Conservation (phyloP, 2,797 vertebrate genomes). For the Heteromormyrus szaboi region DNA sequence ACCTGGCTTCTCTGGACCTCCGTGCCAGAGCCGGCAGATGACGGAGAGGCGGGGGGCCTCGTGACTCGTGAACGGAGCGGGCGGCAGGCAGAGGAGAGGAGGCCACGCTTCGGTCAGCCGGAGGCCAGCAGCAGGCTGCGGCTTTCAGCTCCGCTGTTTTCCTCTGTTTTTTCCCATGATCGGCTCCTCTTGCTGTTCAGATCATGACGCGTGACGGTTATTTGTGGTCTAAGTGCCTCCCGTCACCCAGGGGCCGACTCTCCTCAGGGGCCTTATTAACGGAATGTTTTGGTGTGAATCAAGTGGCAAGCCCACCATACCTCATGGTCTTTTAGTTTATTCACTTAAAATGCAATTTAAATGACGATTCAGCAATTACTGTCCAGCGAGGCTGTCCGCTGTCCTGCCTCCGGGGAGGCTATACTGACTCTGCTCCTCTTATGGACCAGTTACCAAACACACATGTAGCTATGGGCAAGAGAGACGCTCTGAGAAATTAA, state of each 20-base stretch:
- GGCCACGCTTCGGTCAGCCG: not conserved
- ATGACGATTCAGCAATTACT: not conserved
- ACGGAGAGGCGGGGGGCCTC: not conserved
- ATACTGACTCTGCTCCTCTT: not conserved
- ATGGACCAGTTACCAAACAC: not conserved
- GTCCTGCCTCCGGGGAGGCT: not conserved
- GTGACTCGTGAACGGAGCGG: not conserved
- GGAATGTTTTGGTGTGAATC: not conserved
- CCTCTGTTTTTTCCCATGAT: not conserved
- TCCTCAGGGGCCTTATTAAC: not conserved
- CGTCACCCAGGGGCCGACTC: not conserved
- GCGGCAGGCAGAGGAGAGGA: not conserved
- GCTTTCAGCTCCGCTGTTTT: not conserved
- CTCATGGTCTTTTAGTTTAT: not conserved
- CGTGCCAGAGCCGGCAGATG: not conserved
- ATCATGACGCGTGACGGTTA: not conserved
- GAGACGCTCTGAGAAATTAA: not conserved
- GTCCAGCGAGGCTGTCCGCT: not conserved
- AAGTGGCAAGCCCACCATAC: not conserved
- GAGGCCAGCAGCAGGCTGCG: not conserved
- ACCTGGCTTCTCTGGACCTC: not conserved
- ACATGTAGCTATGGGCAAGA: not conserved
- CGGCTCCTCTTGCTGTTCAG: not conserved
- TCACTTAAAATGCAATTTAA: not conserved
- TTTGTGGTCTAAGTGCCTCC: not conserved